Percentiles rank a stretch among this genome's conserved stretches.
phyloP scores from a whole-genome alignment of 2,888 invertebrate species.

The Lathronympha strigana region DNA sequence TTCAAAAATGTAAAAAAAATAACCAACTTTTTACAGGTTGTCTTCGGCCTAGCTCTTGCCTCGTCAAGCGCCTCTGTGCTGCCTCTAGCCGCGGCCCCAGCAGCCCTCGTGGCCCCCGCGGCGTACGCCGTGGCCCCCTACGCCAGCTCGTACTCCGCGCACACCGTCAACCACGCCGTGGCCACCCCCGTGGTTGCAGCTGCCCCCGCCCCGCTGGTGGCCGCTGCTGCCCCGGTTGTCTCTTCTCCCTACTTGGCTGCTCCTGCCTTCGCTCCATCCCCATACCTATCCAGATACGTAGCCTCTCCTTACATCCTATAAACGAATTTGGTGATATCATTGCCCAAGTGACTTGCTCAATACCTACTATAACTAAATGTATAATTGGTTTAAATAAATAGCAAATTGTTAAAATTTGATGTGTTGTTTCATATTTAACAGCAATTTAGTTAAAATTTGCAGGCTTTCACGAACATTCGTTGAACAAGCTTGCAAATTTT shows the following conservation, averaged over 20 bases:
- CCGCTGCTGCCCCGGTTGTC: conserved; percentile 50
- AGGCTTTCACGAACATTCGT: too few species aligned
- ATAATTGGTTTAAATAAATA: conserved; percentile 20
- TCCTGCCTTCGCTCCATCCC: conserved; percentile 46
- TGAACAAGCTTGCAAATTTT: too few species aligned
- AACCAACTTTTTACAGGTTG: conserved; percentile 60
- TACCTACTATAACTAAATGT: conserved; percentile 43
- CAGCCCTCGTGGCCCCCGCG: conserved; percentile 82
- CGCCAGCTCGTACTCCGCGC: conserved; percentile 90
- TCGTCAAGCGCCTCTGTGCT: conserved; percentile 65
- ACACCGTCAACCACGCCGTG: conserved; percentile 89
- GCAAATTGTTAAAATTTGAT: not conserved
- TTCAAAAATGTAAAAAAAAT: conserved; percentile 9
- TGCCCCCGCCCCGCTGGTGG: conserved; percentile 53
- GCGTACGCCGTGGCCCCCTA: conserved; percentile 88
- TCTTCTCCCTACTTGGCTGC: conserved; percentile 49
- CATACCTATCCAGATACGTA: conserved; percentile 61
- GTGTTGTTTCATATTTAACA: conserved; percentile 1
- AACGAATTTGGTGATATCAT: conserved; percentile 77
- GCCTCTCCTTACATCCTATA: conserved; percentile 70
- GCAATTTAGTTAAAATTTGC: not conserved
- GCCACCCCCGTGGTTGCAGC: conserved; percentile 85
- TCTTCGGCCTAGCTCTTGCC: conserved; percentile 69
- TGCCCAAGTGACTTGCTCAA: conserved; percentile 80
- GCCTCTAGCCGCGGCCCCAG: conserved; percentile 68